Conservation (phyloP, 1,140 invertebrate species). For the Leptopilina clavipes region DNA sequence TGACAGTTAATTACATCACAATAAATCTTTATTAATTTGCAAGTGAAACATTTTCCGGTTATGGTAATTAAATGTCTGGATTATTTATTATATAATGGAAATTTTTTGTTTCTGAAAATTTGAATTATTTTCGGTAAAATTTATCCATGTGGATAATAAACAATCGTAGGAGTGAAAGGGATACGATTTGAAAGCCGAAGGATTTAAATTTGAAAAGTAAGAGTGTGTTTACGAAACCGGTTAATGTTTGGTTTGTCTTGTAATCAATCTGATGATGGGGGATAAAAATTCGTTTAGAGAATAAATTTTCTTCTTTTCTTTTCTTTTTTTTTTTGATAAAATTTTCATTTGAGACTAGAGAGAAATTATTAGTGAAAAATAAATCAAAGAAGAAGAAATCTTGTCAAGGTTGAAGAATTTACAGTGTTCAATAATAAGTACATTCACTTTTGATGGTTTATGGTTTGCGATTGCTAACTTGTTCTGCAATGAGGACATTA, state of each 20-base stretch:
- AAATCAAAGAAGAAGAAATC: background rate
- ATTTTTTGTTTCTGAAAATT: too few relatives aligned
- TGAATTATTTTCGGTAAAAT: too few relatives aligned
- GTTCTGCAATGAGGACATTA: constrained; percentile 5
- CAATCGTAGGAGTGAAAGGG: too few relatives aligned
- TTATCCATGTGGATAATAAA: too few relatives aligned
- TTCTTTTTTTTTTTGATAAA: too few relatives aligned
- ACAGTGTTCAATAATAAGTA: constrained; percentile 1
- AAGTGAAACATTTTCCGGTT: background rate
- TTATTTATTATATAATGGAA: too few relatives aligned
- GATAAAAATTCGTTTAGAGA: too few relatives aligned
- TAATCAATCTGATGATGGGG: background rate
- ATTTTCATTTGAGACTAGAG: too few relatives aligned
- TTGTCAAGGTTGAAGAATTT: constrained; percentile 6
- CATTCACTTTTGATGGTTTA: constrained; percentile 11
- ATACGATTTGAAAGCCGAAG: background rate
- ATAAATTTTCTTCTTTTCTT: too few relatives aligned
- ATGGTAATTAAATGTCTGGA: background rate
- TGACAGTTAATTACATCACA: background rate
- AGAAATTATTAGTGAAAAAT: too few relatives aligned
- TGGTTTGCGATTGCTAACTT: background rate
- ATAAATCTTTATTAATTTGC: background rate
- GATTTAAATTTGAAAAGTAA: background rate
- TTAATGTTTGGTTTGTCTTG: background rate
- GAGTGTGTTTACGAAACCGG: constrained; percentile 10